Percentiles rank a stretch among this genome's conserved stretches.
Conservation (phyloP, 2,797 vertebrate species). For the Potorous gilbertii region DNA sequence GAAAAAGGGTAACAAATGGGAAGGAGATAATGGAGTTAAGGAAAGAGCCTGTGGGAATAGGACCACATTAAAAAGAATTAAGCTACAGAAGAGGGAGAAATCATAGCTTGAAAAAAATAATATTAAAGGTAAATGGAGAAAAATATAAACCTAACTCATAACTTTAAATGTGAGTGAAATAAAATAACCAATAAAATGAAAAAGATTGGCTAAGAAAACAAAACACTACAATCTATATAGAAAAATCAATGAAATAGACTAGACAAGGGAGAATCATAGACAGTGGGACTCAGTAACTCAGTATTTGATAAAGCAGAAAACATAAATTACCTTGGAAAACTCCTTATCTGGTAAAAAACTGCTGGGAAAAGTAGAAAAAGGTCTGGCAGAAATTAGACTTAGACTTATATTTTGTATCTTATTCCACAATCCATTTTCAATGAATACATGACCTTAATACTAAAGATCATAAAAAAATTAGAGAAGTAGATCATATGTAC, state of each 20-base stretch:
- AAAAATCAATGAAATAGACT: neutral
- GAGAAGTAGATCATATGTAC: no score
- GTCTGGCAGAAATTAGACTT: no score
- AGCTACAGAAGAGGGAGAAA: neutral
- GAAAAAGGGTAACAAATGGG: neutral
- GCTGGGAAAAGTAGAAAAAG: no score
- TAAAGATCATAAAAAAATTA: no score
- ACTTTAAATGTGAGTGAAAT: neutral
- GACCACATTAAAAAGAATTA: neutral
- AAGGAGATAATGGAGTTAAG: neutral
- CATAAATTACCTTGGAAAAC: neutral
- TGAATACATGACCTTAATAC: no score
- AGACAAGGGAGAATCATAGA: neutral
- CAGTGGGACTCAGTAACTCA: neutral
- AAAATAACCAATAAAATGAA: neutral
- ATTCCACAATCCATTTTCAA: no score
- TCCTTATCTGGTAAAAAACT: no score
- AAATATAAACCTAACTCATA: neutral
- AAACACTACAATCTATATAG: neutral
- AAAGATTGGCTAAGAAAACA: neutral
- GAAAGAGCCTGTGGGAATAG: neutral
- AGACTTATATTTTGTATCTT: no score
- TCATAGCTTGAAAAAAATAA: neutral
- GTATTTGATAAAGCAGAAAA: neutral
- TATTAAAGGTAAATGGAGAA: neutral